phyloP scores from a whole-genome alignment of 2,797 vertebrate species.

The Vireo griseus region DNA sequence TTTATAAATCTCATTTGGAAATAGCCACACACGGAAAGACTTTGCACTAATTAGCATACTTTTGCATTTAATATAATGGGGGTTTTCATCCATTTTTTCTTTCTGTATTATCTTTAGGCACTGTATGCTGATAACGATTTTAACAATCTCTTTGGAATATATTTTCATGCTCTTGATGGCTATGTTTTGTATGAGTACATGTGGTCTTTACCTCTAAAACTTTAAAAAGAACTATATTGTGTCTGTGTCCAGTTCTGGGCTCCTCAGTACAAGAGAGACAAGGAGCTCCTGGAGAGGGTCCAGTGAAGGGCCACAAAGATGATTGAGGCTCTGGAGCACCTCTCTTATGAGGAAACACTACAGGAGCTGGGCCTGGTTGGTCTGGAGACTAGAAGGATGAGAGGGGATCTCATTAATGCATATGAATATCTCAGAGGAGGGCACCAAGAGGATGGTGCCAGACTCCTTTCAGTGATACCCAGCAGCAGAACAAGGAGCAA shows the following conservation, averaged over 20 bases:
- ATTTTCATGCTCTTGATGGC: neutral
- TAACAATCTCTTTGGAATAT: neutral
- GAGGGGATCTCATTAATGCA: neutral
- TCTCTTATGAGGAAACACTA: neutral
- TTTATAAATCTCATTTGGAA: neutral
- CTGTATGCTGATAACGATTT: neutral
- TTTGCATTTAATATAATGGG: neutral
- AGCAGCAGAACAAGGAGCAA: rapidly evolving
- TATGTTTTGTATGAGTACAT: neutral
- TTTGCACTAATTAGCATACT: neutral
- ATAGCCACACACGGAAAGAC: neutral
- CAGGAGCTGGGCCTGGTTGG: neutral
- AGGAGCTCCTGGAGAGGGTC: too few species aligned
- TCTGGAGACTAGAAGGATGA: neutral
- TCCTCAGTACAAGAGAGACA: too few species aligned
- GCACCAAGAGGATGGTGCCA: neutral
- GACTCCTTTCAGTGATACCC: neutral
- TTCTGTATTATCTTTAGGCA: neutral
- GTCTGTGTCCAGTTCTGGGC: too few species aligned
- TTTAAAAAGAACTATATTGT: neutral
- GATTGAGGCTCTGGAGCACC: too few species aligned
- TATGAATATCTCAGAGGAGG: neutral
- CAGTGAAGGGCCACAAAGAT: rapidly evolving
- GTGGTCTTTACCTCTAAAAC: neutral
- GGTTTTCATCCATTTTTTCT: neutral